Percentiles rank a stretch among this genome's conserved stretches.
These are phyloP conservation scores for Nezara viridula DNA, from an alignment of 2,888 invertebrate species.

Conservation along the genomic window DNA sequence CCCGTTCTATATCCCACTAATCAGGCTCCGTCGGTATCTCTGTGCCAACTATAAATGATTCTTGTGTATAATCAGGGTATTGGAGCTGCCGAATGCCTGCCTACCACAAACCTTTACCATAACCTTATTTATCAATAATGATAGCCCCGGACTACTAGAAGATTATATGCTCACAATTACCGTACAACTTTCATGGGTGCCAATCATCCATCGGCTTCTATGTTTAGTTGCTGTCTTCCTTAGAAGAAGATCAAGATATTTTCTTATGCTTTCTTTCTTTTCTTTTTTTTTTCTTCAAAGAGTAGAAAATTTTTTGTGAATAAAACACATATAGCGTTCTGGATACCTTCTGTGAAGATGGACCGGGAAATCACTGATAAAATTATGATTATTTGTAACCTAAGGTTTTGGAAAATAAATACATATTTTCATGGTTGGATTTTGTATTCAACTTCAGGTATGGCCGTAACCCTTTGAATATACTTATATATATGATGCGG, in stretches of 20 bases:
- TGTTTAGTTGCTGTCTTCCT: not conserved
- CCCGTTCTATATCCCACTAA: slow-evolving; percentile 56
- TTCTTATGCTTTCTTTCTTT: not conserved
- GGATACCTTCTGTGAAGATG: not conserved
- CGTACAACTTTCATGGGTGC: slow-evolving; percentile 18
- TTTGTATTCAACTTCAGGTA: too few species aligned
- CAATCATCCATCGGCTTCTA: slow-evolving; percentile 23
- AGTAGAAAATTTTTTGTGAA: not conserved
- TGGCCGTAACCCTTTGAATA: too few species aligned
- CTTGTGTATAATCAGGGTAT: slow-evolving; percentile 52
- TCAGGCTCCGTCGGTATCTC: slow-evolving; percentile 46
- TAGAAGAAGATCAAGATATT: slow-evolving; percentile 36
- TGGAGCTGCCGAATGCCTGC: slow-evolving; percentile 19
- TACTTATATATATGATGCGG: too few species aligned
- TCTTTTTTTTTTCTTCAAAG: not conserved
- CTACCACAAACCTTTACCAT: not conserved
- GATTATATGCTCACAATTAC: slow-evolving; percentile 44
- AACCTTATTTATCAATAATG: slow-evolving; percentile 46
- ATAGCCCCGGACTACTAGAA: slow-evolving; percentile 36
- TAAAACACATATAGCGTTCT: not conserved
- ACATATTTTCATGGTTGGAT: too few species aligned
- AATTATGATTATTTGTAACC: too few species aligned
- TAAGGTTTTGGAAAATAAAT: too few species aligned
- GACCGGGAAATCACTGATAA: not conserved
- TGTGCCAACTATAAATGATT: slow-evolving; percentile 51